phyloP scores from a whole-genome alignment of 2,888 invertebrate species.

The Busseola fusca region DNA sequence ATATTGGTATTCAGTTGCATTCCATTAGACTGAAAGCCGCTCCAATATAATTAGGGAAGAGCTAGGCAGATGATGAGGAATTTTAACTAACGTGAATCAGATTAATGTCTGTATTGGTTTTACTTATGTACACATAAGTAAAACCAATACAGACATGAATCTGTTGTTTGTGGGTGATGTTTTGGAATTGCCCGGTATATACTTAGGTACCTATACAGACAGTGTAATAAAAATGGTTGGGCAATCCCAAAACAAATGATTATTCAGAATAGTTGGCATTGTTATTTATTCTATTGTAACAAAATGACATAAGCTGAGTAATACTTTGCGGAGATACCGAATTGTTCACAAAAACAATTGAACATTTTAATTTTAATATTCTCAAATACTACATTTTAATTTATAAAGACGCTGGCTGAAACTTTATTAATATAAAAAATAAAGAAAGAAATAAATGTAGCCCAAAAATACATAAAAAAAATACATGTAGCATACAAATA shows the following conservation, averaged over 20 bases:
- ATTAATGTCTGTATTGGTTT: not conserved
- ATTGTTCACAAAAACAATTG: not conserved
- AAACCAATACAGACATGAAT: not conserved
- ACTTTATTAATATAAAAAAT: not conserved
- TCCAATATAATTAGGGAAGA: too few species aligned
- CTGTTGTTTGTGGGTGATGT: too few species aligned
- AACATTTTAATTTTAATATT: not conserved
- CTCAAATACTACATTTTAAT: not conserved
- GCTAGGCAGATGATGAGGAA: too few species aligned
- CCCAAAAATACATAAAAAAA: too few species aligned
- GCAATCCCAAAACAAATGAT: not conserved
- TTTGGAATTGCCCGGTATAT: not conserved
- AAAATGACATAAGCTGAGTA: not conserved
- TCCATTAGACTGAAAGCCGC: too few species aligned
- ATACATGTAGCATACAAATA: too few species aligned
- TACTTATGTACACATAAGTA: not conserved
- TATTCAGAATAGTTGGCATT: slow-evolving; percentile 3
- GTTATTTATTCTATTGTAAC: not conserved
- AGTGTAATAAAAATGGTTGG: not conserved
- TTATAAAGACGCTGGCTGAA: not conserved
- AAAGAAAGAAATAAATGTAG: too few species aligned
- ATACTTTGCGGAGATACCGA: not conserved
- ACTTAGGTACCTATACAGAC: not conserved
- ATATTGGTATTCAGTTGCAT: too few species aligned
- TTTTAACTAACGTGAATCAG: not conserved